Conservation (phyloP, 2,113 vertebrate species). For the Sapayoa aenigma region DNA sequence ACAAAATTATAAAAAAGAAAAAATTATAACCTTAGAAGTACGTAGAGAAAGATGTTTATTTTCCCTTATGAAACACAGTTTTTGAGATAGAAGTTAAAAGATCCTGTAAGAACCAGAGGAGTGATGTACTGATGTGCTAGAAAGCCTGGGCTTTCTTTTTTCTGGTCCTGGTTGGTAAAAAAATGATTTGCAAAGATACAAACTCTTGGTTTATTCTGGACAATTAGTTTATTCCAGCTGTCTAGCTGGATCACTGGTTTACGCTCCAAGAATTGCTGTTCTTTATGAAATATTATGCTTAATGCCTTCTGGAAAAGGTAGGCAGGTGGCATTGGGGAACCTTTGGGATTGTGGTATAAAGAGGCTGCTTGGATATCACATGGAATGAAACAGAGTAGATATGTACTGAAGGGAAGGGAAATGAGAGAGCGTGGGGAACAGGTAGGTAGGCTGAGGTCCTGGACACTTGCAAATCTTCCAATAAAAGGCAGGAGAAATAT, state of each 20-base stretch:
- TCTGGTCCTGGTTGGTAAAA: not conserved
- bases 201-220: not conserved
- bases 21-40: not conserved
- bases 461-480: not conserved
- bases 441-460: not conserved
- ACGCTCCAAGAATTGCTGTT: not conserved
- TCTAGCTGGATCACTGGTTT: not conserved
- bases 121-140: not conserved
- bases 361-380: not conserved
- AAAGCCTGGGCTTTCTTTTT: not conserved
- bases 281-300: not conserved
- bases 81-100: not conserved
- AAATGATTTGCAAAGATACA: not conserved
- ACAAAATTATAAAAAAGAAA: not conserved
- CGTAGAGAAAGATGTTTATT: not conserved
- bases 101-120: not conserved
- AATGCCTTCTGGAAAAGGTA: not conserved
- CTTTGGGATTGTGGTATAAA: not conserved
- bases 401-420: not conserved
- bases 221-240: not conserved
- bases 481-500: not conserved
- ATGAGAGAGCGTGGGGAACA: not conserved
- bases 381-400: not conserved
- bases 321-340: accelerated
- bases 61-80: not conserved